Evolutionary conservation across 2,113 vertebrate genomes (phyloP).

Genomic region (Cygnus buccinator): DNA sequence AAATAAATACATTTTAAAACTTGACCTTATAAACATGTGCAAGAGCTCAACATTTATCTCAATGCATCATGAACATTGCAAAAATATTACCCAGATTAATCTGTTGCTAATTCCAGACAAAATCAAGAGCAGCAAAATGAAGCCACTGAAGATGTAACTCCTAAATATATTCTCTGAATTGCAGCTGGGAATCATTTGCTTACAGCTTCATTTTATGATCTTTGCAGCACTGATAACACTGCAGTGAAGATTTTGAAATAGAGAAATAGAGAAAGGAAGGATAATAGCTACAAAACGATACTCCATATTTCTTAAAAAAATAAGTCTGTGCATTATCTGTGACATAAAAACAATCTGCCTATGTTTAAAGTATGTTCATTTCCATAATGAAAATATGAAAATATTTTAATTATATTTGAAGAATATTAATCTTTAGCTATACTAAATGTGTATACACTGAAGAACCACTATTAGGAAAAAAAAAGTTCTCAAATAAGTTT

Average conservation of each 20-base stretch:
- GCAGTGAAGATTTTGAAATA: neutral
- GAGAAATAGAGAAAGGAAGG: neutral
- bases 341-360: neutral
- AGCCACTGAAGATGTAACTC: neutral
- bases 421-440: neutral
- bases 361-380: neutral
- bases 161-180: neutral
- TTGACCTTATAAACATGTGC: constrained; percentile 19
- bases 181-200: neutral
- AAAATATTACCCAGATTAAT: neutral
- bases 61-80: neutral
- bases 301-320: neutral
- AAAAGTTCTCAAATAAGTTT: neutral
- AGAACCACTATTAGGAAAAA: neutral
- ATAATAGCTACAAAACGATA: neutral
- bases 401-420: neutral
- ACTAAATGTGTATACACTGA: neutral
- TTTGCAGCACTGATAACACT: neutral
- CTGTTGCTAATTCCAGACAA: neutral
- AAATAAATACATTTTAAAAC: constrained; percentile 41
- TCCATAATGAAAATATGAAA: neutral
- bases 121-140: neutral
- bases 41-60: constrained; percentile 39
- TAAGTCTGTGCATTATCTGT: neutral
- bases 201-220: neutral